Evolutionary conservation across 2,888 invertebrate genomes (phyloP).

Genomic region (Trypoxylon attenuatum): DNA sequence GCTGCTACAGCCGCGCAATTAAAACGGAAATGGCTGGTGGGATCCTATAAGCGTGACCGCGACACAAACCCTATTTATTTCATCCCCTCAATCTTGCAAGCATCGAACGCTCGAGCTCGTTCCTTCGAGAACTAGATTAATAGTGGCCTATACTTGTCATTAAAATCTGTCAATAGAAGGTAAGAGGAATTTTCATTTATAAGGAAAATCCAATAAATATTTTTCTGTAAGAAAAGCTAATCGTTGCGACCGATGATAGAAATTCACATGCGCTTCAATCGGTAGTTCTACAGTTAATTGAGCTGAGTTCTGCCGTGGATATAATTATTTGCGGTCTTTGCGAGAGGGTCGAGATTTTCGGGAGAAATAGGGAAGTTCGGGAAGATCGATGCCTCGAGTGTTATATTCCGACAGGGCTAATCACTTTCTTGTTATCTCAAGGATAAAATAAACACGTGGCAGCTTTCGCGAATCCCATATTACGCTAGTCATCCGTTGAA

Average conservation of each 20-base stretch:
- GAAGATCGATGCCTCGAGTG: not conserved
- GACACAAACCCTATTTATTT: not conserved
- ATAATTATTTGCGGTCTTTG: not conserved
- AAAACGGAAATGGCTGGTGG: constrained; percentile 38
- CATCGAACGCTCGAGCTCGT: too few relatives aligned
- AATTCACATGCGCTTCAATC: too few relatives aligned
- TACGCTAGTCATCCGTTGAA: not conserved
- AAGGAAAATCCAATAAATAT: too few relatives aligned
- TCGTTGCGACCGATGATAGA: too few relatives aligned
- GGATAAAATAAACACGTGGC: not conserved
- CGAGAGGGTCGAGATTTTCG: not conserved
- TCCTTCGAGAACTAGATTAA: too few relatives aligned
- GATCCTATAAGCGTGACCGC: not conserved
- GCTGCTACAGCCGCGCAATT: constrained; percentile 47
- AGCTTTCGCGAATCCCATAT: not conserved
- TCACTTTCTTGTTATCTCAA: not conserved
- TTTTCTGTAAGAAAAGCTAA: too few relatives aligned
- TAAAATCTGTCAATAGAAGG: too few relatives aligned
- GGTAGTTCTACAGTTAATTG: too few relatives aligned
- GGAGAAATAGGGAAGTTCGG: not conserved
- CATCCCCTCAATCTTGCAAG: not conserved
- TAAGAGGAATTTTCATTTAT: too few relatives aligned
- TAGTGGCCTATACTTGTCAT: too few relatives aligned
- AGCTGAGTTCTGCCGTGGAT: too few relatives aligned
- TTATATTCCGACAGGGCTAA: not conserved